Evolutionary conservation across 2,797 vertebrate species (phyloP), one percentile per base, ranked within the genome.

Genomic region (Apogon talboti): DNA sequence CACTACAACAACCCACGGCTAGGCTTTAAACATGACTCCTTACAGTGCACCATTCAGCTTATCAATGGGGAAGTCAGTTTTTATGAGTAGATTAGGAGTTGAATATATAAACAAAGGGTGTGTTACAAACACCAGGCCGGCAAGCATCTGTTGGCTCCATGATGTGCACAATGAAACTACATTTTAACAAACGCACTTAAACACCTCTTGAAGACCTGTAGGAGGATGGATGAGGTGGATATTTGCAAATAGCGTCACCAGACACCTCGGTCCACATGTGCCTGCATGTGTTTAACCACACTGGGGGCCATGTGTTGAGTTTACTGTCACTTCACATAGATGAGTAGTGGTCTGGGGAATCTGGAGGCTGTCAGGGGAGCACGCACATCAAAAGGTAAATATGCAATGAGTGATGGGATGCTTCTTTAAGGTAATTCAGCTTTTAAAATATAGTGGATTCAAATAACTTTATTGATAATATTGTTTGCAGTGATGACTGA

Each of bases 281-380:
- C 8, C 18, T 14, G 33, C 28, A 7, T 55, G 5, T 24, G 21
- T 49, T 55, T 47, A 56, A 8, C 49, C n/a, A 42, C 46, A 38
- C n/a, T 21, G 6, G 43, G 5, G 8, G 40, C 33, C 28, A 42
- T 38, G n/a, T n/a, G n/a, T n/a, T n/a, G 19, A 40, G 73, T 48
- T 35, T 30, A 54, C 40, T 4, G 19, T 66, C 42, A 21, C 45
- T 47, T 54, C 35, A 30, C 40, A 45, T 24, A 41, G n/a, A 65
- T 50, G 66, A 60, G 63, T 49, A 35, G 47, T 30, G 14, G 52
- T 58, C 50, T 43, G 62, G 68, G 54, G 54, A 45, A 52, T 47
- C 53, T 33, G 42, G n/a, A n/a, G n/a, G n/a, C n/a, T n/a, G n/a
- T 24, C 21, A 24, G 21, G 21, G 21, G 21, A 24, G 5, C 21